Base-by-base conservation (phyloP, 2,888 invertebrate species). In the Lathronympha strigana region DNA sequence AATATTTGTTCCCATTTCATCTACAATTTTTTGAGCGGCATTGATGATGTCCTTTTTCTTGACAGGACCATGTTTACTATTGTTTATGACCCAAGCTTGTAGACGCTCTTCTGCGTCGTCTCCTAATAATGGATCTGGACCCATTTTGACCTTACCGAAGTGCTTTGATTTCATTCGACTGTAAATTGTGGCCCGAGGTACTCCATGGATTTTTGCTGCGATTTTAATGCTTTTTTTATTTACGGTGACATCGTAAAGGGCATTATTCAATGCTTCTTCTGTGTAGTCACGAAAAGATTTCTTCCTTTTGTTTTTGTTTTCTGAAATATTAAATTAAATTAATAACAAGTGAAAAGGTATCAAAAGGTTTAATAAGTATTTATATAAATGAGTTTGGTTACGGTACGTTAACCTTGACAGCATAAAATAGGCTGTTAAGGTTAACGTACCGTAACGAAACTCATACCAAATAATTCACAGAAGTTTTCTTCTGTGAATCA, bases 41-140 rank as follows among this genome's bases (percentile, higher is more conserved):
- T 21, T 28, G 4, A 57, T 6, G n/a, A 57, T 45, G 28, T 57
- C 45, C n/a, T 4, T 31, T 45, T 45, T 57, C 19, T 19, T 57
- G 13, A 57, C 8, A 11, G n/a, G 17, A 13, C 19, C n/a, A 28
- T 13, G 2, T 15, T 31, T 17, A 43, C 28, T 55, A 17, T 17
- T 55, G 31, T 31, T 2, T 19, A 45, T 21, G 25, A 57, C 19
- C 43, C 43, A 45, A n/a, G 19, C 19, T 31, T 45, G 43, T n/a
- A 57, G 31, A n/a, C 43, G 28, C 11, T 57, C 19, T 45, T 57
- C 57, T 31, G 31, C 57, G 3, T 55, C 55, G 5, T 40, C 15
- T 28, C 55, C 55, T 55, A 55, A 43, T 28, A 55, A 25, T 25
- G 40, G 25, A 1, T 43, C 40, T 19, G 55, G 55, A 3, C 55